These are phyloP conservation scores for Muscina levida DNA, from an alignment of 2,888 invertebrate genomes.

Conservation along the genomic window DNA sequence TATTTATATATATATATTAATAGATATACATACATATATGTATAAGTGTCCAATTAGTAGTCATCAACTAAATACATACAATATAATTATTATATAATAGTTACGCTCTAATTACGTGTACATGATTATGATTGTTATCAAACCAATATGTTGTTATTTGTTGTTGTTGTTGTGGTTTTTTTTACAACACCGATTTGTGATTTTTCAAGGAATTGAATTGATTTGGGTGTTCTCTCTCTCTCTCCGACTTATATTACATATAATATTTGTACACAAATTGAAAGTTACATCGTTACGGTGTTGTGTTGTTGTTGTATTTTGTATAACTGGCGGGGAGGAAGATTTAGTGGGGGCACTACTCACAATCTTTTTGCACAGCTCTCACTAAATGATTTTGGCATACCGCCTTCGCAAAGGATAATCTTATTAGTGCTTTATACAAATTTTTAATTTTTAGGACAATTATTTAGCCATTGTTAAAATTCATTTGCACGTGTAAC, in stretches of 20 bases:
- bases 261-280: too few species aligned
- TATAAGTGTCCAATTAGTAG: neutral
- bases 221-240: too few species aligned
- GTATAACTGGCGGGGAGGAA: too few species aligned
- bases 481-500: neutral
- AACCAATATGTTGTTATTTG: conserved; percentile 23
- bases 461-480: neutral
- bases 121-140: conserved; percentile 31
- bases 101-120: conserved; percentile 14
- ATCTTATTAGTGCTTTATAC: neutral
- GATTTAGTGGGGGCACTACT: too few species aligned
- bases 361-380: neutral
- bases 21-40: conserved; percentile 12
- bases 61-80: conserved; percentile 9
- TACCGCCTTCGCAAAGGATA: neutral
- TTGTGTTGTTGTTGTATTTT: too few species aligned
- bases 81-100: neutral
- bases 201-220: too few species aligned
- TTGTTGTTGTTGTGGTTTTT: neutral
- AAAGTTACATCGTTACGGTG: too few species aligned
- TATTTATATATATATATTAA: neutral
- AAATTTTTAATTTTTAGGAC: neutral
- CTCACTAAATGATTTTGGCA: neutral
- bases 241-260: too few species aligned
- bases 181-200: neutral